phyloP scores from a whole-genome alignment of 1,140 invertebrate genomes.

The Trichogramma pretiosum region DNA sequence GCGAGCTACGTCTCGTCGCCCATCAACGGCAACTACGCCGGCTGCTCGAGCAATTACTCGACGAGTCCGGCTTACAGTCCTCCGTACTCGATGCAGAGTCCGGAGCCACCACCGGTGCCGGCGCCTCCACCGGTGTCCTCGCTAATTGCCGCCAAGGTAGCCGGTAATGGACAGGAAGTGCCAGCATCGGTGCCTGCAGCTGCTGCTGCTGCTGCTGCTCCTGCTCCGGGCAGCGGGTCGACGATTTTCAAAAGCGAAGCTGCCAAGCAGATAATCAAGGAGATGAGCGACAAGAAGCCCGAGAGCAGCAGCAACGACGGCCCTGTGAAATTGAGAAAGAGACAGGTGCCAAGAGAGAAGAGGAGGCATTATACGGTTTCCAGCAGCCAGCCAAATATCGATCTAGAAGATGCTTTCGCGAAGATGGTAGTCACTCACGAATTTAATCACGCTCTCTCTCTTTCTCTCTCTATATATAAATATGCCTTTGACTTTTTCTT shows the following conservation, averaged over 20 bases:
- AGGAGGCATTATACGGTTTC: conserved; percentile 82
- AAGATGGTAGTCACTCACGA: conserved; percentile 33
- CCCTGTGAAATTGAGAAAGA: conserved; percentile 43
- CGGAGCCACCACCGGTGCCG: not conserved
- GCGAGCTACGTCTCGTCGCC: conserved; percentile 3
- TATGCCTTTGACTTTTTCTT: conserved; percentile 2
- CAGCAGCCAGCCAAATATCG: conserved; percentile 49
- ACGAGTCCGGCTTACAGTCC: not conserved
- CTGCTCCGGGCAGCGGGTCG: too few species aligned
- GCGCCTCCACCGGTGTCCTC: conserved; percentile 1
- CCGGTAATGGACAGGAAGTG: too few species aligned
- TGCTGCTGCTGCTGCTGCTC: conserved; percentile 29
- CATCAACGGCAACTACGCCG: conserved; percentile 1
- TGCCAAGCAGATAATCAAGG: conserved; percentile 73
- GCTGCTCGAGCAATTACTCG: not conserved
- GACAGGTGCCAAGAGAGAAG: conserved; percentile 69
- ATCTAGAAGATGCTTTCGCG: conserved; percentile 35
- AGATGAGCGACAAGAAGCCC: conserved; percentile 55
- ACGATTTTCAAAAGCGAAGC: conserved; percentile 78
- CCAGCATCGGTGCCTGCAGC: too few species aligned
- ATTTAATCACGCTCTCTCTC: too few species aligned
- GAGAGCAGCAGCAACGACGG: conserved; percentile 21
- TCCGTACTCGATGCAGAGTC: conserved; percentile 8
- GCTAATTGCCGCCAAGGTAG: too few species aligned
- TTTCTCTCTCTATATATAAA: conserved; percentile 6